Conservation (phyloP, 2,113 vertebrate species). For the Chrysemys picta region DNA sequence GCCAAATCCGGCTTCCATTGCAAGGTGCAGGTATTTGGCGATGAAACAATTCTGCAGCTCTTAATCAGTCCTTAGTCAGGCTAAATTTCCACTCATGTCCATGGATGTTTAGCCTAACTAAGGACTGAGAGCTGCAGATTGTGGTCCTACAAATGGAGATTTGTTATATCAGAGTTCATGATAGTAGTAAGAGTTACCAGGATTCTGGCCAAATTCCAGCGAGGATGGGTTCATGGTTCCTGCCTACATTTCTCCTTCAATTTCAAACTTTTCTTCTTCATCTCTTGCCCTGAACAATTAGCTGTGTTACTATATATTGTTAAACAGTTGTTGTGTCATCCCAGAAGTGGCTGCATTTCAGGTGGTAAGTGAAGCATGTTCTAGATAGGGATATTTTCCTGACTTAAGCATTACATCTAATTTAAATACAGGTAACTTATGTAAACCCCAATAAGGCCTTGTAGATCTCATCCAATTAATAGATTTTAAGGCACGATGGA, state of each 20-base stretch:
- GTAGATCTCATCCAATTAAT: background rate
- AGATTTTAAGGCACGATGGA: background rate
- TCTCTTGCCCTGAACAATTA: background rate
- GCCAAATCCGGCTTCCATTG: background rate
- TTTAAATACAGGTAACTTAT: background rate
- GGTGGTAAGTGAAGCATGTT: background rate
- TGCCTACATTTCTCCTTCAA: background rate
- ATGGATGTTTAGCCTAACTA: background rate
- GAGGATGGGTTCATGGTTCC: background rate
- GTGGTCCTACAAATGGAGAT: background rate
- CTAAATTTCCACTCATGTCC: background rate
- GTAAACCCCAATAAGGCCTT: background rate
- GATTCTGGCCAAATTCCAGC: background rate
- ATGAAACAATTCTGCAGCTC: background rate
- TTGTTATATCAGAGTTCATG: background rate
- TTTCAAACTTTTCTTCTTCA: background rate
- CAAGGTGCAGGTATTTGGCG: background rate
- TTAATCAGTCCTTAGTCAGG: background rate
- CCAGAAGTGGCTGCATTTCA: background rate
- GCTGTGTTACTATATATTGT: background rate
- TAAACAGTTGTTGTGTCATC: background rate
- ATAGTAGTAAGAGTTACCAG: background rate
- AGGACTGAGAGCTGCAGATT: accelerated
- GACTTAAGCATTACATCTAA: background rate
- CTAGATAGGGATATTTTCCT: background rate